Evolutionary conservation across 2,797 vertebrate species (phyloP).

Genomic region (Acipenser ruthenus): DNA sequence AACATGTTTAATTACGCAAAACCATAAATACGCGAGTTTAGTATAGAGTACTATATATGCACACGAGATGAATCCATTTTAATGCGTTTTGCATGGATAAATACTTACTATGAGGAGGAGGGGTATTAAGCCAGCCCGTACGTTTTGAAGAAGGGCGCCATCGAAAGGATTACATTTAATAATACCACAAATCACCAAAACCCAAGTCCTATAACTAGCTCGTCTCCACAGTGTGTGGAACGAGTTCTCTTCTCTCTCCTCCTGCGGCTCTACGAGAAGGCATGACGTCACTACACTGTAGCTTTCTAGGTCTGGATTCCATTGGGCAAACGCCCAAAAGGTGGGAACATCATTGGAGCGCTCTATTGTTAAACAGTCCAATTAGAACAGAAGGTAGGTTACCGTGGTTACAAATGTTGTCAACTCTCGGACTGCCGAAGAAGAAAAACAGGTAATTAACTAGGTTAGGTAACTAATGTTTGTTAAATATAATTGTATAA

Average conservation of each 20-base stretch:
- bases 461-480: not conserved
- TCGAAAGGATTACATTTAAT: constrained; percentile 41
- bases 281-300: constrained; percentile 66
- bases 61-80: not conserved
- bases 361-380: constrained; percentile 56
- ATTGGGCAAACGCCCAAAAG: constrained; percentile 43
- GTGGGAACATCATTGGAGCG: constrained; percentile 28
- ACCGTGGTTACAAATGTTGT: constrained; percentile 78
- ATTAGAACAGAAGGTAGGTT: constrained; percentile 56
- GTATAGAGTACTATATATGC: not conserved
- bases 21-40: too few relatives aligned
- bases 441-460: not conserved
- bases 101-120: constrained; percentile 48
- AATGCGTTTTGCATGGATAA: too few relatives aligned
- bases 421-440: constrained; percentile 22
- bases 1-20: too few relatives aligned
- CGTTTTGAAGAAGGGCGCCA: constrained; percentile 38
- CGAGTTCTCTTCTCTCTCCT: constrained; percentile 40
- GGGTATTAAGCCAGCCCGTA: constrained; percentile 32
- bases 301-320: constrained; percentile 42
- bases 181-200: constrained; percentile 31
- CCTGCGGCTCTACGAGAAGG: constrained; percentile 45
- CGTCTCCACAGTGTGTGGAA: constrained; percentile 56
- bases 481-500: not conserved
- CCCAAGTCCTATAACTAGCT: constrained; percentile 35